These are phyloP conservation scores for Octopus sinensis DNA, from an alignment of 1,140 invertebrate species.

Conservation along the genomic window DNA sequence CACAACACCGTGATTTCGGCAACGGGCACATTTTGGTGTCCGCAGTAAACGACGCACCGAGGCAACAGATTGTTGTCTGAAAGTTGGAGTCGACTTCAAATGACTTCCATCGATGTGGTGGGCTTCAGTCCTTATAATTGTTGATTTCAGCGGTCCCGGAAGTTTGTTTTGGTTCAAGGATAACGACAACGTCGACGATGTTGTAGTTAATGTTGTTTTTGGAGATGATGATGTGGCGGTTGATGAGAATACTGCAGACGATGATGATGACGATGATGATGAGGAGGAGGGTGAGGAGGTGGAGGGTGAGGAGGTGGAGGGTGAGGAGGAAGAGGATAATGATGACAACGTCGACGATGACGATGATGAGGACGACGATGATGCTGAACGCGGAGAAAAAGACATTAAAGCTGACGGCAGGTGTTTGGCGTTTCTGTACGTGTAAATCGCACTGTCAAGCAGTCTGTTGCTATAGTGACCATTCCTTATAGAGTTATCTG, in stretches of 20 bases:
- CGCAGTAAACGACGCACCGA: conserved; percentile 54
- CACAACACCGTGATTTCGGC: conserved; percentile 91
- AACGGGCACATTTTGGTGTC: conserved; percentile 92
- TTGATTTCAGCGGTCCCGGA: neutral
- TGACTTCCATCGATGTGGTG: too few relatives aligned
- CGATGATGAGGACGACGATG: too few relatives aligned
- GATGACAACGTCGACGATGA: too few relatives aligned
- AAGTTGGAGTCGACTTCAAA: neutral
- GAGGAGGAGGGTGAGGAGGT: neutral
- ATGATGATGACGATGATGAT: neutral
- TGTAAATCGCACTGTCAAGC: too few relatives aligned
- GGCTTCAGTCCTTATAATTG: too few relatives aligned
- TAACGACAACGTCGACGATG: neutral
- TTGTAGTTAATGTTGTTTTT: neutral
- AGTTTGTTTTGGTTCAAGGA: neutral
- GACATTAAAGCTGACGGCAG: too few relatives aligned
- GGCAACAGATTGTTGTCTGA: neutral
- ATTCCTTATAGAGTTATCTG: too few relatives aligned
- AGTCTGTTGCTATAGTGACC: too few relatives aligned
- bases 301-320: too few relatives aligned
- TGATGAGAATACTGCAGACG: neutral
- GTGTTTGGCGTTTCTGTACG: too few relatives aligned
- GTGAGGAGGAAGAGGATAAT: too few relatives aligned
- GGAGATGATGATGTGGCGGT: neutral
- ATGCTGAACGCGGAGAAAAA: too few relatives aligned